Percentiles rank a stretch among this genome's conserved stretches.
These are phyloP conservation scores for Heliopora coerulea DNA, from an alignment of 92 coral and sea anemone species.

Conservation along the genomic window DNA sequence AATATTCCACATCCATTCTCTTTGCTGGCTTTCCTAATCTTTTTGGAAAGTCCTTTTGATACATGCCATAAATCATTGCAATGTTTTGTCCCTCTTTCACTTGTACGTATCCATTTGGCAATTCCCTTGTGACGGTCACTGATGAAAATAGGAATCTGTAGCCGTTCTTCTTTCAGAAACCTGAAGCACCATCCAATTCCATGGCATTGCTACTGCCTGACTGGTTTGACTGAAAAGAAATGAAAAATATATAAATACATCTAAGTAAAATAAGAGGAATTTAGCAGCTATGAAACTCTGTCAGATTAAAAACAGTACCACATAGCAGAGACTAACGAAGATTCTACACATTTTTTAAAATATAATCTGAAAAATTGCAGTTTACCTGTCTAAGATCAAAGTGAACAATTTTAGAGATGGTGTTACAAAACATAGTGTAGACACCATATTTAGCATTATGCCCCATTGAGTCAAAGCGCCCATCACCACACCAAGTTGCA, in stretches of 20 bases:
- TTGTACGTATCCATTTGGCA: slow-evolving; percentile 52
- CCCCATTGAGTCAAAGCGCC: not conserved
- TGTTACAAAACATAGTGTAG: not conserved
- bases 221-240: not conserved
- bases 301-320: no score
- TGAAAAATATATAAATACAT: no score
- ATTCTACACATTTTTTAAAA: not conserved
- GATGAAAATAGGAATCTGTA: slow-evolving; percentile 8
- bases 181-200: no score
- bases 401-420: not conserved
- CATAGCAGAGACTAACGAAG: no score
- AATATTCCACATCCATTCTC: slow-evolving; percentile 57
- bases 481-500: not conserved
- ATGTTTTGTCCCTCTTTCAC: slow-evolving; percentile 44
- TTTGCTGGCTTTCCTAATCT: slow-evolving; percentile 51
- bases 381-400: not conserved
- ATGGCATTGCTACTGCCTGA: no score
- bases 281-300: not conserved
- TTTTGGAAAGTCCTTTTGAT: slow-evolving; percentile 47
- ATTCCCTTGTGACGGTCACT: slow-evolving; percentile 50
- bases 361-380: no score
- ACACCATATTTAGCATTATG: not conserved
- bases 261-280: not conserved
- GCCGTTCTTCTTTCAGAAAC: no score
- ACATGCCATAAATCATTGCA: slow-evolving; percentile 58